Base-by-base conservation (phyloP, 2,113 vertebrate genomes). In the Puffinus mauretanicus region DNA sequence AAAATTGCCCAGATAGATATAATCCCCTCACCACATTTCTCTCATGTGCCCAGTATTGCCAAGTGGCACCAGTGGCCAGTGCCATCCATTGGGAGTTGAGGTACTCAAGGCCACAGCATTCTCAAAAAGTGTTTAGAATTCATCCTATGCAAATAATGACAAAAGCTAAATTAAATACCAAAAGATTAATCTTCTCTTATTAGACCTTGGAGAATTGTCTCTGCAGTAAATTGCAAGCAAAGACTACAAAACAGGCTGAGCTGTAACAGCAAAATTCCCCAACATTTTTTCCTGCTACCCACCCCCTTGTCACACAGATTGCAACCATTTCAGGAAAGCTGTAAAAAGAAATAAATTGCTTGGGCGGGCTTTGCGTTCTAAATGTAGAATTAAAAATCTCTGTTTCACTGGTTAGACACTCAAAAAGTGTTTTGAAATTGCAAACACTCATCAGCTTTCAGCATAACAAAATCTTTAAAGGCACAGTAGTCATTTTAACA, bases 301-400 rank as follows among this genome's bases (percentile, higher is more conserved):
- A 20, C 21, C 25, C 29, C 67, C 10, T 22, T 24, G 7, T 88
- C 54, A 67, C 57, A 86, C 15, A 94, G 69, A 91, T 84, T 94
- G 67, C 61, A 90, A 88, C 21, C 20, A 32, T 76, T 96, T 94
- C 81, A 82, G 62, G 22, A 96, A 91, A 75, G 42, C 78, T 79
- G 62, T 80, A 66, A 72, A 96, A 88, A 90, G 62, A 87, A 90
- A 51, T 60, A 72, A 91, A 91, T 86, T 91, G 69, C 73, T 82
- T 93, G 69, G 71, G 81, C 0, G 3, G 88, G 44, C 16, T 86
- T 93, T 93, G 46, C 4, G 0, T 94, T 73, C 57, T 91, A 94
- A 93, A 91, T 76, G 61, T 84, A 66, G 88, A 90, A 91, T 75
- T 86, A 52, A 90, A 93, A 73, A 88, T 76, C 55, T 91, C 77